These are phyloP conservation scores for Neodiprion fabricii DNA, from an alignment of 1,140 invertebrate species.

Conservation along the genomic window DNA sequence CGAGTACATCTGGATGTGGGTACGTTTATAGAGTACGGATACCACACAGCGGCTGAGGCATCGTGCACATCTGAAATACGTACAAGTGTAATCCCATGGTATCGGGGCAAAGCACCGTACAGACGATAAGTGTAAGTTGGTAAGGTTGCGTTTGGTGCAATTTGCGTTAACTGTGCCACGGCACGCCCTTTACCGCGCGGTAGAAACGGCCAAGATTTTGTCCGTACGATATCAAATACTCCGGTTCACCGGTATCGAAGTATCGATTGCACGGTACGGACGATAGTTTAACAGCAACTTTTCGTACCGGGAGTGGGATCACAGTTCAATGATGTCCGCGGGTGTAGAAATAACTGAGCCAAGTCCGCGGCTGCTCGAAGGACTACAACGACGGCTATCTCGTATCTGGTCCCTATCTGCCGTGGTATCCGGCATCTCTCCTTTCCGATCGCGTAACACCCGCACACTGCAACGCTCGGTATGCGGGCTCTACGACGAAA, in stretches of 20 bases:
- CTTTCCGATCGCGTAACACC: neutral
- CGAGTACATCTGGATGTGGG: too few species aligned
- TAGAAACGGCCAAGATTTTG: neutral
- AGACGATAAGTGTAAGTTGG: conserved; percentile 1
- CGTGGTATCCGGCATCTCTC: too few species aligned
- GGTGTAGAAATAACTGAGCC: conserved; percentile 4
- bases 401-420: neutral
- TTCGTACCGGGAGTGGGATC: neutral
- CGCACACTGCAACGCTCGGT: neutral
- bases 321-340: conserved; percentile 6
- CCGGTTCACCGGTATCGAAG: too few species aligned
- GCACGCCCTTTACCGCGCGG: neutral
- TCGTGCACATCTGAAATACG: neutral
- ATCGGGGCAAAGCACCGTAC: neutral
- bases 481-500: too few species aligned
- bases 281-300: neutral
- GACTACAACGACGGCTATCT: neutral
- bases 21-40: too few species aligned
- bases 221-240: neutral
- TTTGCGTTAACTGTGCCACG: conserved; percentile 6
- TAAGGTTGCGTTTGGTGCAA: conserved; percentile 1
- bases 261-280: neutral
- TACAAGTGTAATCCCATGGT: neutral
- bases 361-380: neutral
- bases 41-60: too few species aligned